phyloP scores from a whole-genome alignment of 2,888 invertebrate species.

The Coenonympha glycerion region DNA sequence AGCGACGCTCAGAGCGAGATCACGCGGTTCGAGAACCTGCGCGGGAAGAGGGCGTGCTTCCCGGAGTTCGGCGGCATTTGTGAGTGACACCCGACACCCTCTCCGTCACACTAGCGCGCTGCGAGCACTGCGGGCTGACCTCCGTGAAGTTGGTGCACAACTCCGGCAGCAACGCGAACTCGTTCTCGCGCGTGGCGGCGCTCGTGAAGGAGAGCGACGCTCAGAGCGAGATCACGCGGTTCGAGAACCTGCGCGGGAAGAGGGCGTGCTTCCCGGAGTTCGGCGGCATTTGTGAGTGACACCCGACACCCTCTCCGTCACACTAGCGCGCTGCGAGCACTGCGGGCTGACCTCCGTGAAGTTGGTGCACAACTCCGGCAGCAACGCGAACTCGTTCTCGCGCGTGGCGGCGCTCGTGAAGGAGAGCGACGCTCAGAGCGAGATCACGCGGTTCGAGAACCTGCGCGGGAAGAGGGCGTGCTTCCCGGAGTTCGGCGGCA shows the following conservation, averaged over 20 bases:
- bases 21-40: constrained; percentile 72
- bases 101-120: neutral
- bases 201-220: constrained; percentile 59
- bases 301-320: too few relatives aligned
- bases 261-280: constrained; percentile 81
- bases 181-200: constrained; percentile 69
- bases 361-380: constrained; percentile 19
- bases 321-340: neutral
- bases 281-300: constrained; percentile 77
- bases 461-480: constrained; percentile 76
- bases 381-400: constrained; percentile 49
- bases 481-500: constrained; percentile 81
- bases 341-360: constrained; percentile 38
- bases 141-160: constrained; percentile 36
- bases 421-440: constrained; percentile 33
- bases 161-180: constrained; percentile 38
- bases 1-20: constrained; percentile 41
- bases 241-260: constrained; percentile 72
- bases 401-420: constrained; percentile 75
- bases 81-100: constrained; percentile 43
- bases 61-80: constrained; percentile 81
- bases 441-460: constrained; percentile 72
- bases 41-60: constrained; percentile 77
- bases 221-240: constrained; percentile 53
- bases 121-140: neutral